Evolutionary conservation across 2,888 invertebrate genomes (phyloP), one percentile per base, ranked within the genome.

Genomic region (Drosophila falleni): DNA sequence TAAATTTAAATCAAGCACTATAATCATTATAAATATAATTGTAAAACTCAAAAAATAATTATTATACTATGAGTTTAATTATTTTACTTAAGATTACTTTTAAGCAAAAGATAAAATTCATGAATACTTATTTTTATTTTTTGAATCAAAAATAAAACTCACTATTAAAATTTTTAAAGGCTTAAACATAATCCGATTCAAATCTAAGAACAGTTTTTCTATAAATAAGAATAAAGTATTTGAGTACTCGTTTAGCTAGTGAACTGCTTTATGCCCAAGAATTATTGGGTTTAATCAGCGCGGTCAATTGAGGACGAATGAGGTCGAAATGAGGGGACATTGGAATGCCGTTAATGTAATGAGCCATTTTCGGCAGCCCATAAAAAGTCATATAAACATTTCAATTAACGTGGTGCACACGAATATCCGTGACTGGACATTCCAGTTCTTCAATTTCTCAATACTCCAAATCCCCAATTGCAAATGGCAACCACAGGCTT

Each of bases 351-450:
- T 84, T 74, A 84, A 86, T 78, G 84, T 88, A 84, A 88, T 84
- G 84, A 89, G 74, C 74, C 89, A 80, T 88, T 88, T 88, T 75
- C 56, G 84, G 78, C 89, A 84, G 89, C 71, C 89, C 89, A 84
- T 84, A 84, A 84, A 84, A 85, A 89, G 77, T 84, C 89, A 89
- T 87, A 87, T 89, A 89, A 89, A 87, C 89, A 86, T 86, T 86
- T 86, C 86, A 86, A 86, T 86, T 89, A 86, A 82, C 80, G 82
- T 67, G 80, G 37, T 70, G 74, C 82, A 76, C 89, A 86, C 86
- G 87, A 4, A 84, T 72, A 69, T 55, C 49, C 13, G 33, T 50
- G 33, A 65, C 49, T 44, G 51, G 65, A 16, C 29, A 39, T 65
- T 71, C 33, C 58, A 5, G 4, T 35, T 5, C 13, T 13, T 11